These are phyloP conservation scores for Cerastis rubricosa DNA, from an alignment of 2,888 invertebrate genomes.

Conservation along the genomic window DNA sequence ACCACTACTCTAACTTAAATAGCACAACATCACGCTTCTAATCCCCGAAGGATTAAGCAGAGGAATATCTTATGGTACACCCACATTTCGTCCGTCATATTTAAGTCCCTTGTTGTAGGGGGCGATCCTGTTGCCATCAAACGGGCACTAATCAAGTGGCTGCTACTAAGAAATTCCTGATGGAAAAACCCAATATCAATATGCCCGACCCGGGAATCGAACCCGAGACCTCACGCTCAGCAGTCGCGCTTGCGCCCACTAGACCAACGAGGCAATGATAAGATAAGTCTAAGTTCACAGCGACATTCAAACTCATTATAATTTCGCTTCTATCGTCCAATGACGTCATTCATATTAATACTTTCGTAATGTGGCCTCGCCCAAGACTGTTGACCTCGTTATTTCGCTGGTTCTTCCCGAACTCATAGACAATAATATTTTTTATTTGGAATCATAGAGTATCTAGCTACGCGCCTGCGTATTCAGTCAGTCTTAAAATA, in stretches of 20 bases:
- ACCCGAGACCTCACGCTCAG: background rate
- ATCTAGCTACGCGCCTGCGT: background rate
- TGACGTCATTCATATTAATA: conserved; percentile 12
- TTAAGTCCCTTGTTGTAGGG: too few relatives aligned
- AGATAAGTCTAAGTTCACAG: background rate
- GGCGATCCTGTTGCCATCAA: background rate
- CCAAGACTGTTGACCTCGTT: background rate
- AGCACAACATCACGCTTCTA: background rate
- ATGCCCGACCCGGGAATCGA: background rate
- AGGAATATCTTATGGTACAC: too few relatives aligned
- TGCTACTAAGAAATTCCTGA: background rate
- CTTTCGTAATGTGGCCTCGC: background rate
- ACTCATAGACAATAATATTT: conserved; percentile 8
- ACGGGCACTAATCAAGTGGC: too few relatives aligned
- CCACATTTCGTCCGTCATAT: too few relatives aligned
- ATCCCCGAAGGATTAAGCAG: too few relatives aligned
- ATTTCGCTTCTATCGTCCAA: background rate
- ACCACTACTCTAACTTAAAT: background rate
- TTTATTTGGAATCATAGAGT: background rate
- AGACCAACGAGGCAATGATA: background rate
- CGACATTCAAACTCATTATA: background rate
- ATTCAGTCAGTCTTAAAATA: background rate
- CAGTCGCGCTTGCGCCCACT: background rate
- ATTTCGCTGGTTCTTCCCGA: background rate
- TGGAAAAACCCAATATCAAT: background rate